Evolutionary conservation across 2,888 invertebrate species (phyloP), one percentile per base, ranked within the genome.

Genomic region (Deroplatys truncata): DNA sequence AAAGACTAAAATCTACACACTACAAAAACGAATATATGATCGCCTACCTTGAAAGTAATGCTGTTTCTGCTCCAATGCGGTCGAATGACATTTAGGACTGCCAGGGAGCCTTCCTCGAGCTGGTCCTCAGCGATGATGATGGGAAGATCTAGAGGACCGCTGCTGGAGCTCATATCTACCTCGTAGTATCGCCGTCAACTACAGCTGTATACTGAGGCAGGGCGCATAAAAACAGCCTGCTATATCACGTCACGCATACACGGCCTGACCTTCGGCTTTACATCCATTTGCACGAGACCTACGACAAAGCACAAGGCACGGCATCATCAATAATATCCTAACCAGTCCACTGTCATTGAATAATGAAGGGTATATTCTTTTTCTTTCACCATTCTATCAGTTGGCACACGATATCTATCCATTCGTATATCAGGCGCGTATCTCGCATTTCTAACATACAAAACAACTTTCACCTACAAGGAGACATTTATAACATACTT

Each of bases 31-130:
- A 35, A 0, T 35, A 8, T 35, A 43, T 13, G 43, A 13, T 13
- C 13, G 91, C 92, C 91, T 94, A 98, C 98, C 96, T 97, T 97
- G 93, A 96, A 96, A 92, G 95, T 94, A 90, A 97, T 94, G 92
- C 95, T 94, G 91, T 95, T 94, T 90, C 94, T 92, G 89, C 94
- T 93, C 98, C 98, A 98, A 84, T 94, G 92, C 28, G 97, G 97
- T 92, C 97, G 95, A 91, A 98, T 95, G 86, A 93, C 94, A 93
- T 95, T 94, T 90, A 98, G 94, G 92, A 98, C 94, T 92, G 95
- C 94, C 91, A 94, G 93, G 89, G 97, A 96, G 91, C 97, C 97
- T 84, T 94, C 93, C 91, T 95, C 94, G 87, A 97, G 94, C 93
- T 96, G 94, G 92, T 95, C 94, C 93, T 97, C 97, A 91, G 96